Evolutionary conservation across 2,113 vertebrate species (phyloP), one percentile per base, ranked within the genome.

Genomic region (Ondatra zibethicus): DNA sequence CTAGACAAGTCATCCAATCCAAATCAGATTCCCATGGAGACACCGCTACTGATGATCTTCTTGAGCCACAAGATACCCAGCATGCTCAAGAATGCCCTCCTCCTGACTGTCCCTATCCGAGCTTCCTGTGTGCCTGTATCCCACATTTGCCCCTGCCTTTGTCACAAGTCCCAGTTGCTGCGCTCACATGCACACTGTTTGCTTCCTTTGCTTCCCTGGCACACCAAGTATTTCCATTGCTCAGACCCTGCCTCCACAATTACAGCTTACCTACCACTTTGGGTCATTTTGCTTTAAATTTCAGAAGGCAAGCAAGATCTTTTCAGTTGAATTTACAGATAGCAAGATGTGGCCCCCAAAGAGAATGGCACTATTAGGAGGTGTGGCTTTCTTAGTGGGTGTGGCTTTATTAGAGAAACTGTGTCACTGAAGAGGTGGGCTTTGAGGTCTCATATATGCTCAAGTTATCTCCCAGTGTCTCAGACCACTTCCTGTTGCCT

Each of bases 221-320:
- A 29, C 5, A 36, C 5, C 4, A 14, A 82, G 17, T 25, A 42
- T 76, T 45, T 81, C 61, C 10, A 19, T 1, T 13, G 50, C 58
- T 66, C 84, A 78, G 52, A 75, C 10, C 52, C 70, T 33, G 50
- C 25, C 72, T n/a, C n/a, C n/a, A 47, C 27, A 27, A 7, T 52
- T 50, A 66, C 23, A 80, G 94, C 36, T 36, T 50, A 55, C 25
- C 65, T 50, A 72, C 36, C 3, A 31, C 50, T 95, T 61, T 47
- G 65, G 27, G 55, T 61, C 11, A 29, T 70, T 75, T 86, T 75
- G 76, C 88, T 94, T 93, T 89, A 68, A 19, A 85, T 86, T 81
- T 86, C 25, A 73, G 95, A 92, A 90, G n/a, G 23, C 47, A 89
- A 87, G 77, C 65, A 78, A 80, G 42, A 47, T 36, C 61, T 13